Base-by-base conservation (phyloP, 2,797 vertebrate species). In the Neosalanx taihuensis region DNA sequence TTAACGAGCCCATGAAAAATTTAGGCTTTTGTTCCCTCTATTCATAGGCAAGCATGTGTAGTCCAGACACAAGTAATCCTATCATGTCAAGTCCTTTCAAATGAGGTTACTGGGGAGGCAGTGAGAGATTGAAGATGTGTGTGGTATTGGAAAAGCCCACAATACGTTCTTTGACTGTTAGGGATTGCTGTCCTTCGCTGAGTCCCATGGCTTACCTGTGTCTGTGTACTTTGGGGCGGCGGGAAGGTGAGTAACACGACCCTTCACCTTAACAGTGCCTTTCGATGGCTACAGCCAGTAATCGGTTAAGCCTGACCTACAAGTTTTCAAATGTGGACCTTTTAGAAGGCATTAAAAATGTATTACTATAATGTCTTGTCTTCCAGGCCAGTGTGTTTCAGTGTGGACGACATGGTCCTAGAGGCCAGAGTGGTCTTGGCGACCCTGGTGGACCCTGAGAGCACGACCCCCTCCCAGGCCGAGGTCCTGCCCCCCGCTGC, bases 171-270 rank as follows among this genome's bases (percentile, higher is more conserved):
- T 33, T 37, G 13, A 41, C 31, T 72, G 3, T 76, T 82, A 99
- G 96, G 96, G 96, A 9, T 90, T 99, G 0, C 85, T 98, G 71
- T 85, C 76, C 3, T 96, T 98, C 75, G 95, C 96, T 23, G 96
- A 97, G 75, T 91, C 90, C n/a, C 79, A 87, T 73, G 85, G 78
- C 9, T 81, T 92, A 77, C 91, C 93, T 0, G 83, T 97, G 78
- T 91, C 91, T 0, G 74, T 96, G 76, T 89, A 96, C 81, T 96
- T 94, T 68, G 90, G 92, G 63, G 20, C 85, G 67, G 83, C 95
- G 79, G 96, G 96, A 83, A 94, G 87, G 97, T 99, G 92, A 2
- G 93, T 90, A 64, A 77, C 6, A 31, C 49, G 33, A 53, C n/a
- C 30, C 10, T 31, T 29, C 26, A 23, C 20, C 46, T 2, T 67